phyloP scores from a whole-genome alignment of 2,888 invertebrate genomes.

The Sialis lutaria region DNA sequence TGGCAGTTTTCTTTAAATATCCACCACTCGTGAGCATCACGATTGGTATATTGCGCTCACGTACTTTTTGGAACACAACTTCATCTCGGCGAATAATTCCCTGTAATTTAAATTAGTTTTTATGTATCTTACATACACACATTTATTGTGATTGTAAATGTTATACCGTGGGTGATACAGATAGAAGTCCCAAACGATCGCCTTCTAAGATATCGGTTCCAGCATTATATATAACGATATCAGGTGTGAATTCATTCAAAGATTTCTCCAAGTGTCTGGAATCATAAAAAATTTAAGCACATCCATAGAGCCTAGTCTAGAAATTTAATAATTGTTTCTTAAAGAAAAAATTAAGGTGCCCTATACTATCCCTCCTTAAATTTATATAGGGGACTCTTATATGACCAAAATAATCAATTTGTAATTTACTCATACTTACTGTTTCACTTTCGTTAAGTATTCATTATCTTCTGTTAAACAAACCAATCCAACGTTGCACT shows the following conservation, averaged over 20 bases:
- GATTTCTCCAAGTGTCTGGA: slow-evolving; percentile 49
- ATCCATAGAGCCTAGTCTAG: too few species aligned
- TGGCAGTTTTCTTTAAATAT: slow-evolving; percentile 58
- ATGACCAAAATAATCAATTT: not conserved
- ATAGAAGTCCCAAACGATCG: slow-evolving; percentile 59
- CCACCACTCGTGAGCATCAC: slow-evolving; percentile 83
- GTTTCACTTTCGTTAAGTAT: slow-evolving; percentile 47
- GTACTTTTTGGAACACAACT: slow-evolving; percentile 58
- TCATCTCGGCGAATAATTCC: slow-evolving; percentile 76
- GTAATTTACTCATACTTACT: slow-evolving; percentile 27
- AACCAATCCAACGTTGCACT: slow-evolving; percentile 47
- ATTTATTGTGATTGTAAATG: not conserved
- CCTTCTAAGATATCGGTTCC: slow-evolving; percentile 71
- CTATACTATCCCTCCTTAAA: too few species aligned
- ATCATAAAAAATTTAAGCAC: slow-evolving; percentile 10
- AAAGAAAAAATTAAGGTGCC: too few species aligned
- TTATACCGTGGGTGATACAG: slow-evolving; percentile 47
- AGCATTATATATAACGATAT: slow-evolving; percentile 82
- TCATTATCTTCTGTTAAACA: slow-evolving; percentile 44
- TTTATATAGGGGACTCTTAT: not conserved
- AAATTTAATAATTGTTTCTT: too few species aligned
- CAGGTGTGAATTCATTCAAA: slow-evolving; percentile 52
- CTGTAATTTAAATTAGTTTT: slow-evolving; percentile 25
- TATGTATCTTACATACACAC: not conserved
- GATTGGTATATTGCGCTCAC: slow-evolving; percentile 46